These are phyloP conservation scores for Theodoxus fluviatilis DNA, from an alignment of 2,888 invertebrate genomes.

Conservation along the genomic window DNA sequence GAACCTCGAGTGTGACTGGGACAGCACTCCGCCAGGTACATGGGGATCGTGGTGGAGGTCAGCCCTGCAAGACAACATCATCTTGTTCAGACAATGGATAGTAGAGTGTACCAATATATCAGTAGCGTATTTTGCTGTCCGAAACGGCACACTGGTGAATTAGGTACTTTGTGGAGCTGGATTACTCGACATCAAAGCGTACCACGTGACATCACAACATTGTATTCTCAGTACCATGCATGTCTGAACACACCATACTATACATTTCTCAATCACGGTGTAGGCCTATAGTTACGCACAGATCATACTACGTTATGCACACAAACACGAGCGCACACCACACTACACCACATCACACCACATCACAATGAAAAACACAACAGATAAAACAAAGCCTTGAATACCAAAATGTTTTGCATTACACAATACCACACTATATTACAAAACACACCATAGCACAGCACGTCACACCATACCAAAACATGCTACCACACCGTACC, in stretches of 20 bases:
- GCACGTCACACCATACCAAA: background rate
- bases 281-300: too few relatives aligned
- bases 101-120: background rate
- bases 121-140: too few relatives aligned
- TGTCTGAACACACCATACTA: too few relatives aligned
- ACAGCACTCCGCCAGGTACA: constrained; percentile 70
- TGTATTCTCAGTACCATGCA: too few relatives aligned
- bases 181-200: too few relatives aligned
- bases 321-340: background rate
- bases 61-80: constrained; percentile 64
- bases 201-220: too few relatives aligned
- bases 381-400: too few relatives aligned
- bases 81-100: constrained; percentile 1
- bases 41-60: constrained; percentile 69
- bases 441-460: background rate
- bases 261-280: too few relatives aligned
- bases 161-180: too few relatives aligned
- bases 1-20: constrained; percentile 68
- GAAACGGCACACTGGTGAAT: too few relatives aligned
- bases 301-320: too few relatives aligned
- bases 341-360: background rate
- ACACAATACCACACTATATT: background rate
- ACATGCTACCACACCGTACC: background rate
- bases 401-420: too few relatives aligned
- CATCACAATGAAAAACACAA: background rate